Evolutionary conservation across 2,888 invertebrate species (phyloP).

Genomic region (Dascillus cervinus): DNA sequence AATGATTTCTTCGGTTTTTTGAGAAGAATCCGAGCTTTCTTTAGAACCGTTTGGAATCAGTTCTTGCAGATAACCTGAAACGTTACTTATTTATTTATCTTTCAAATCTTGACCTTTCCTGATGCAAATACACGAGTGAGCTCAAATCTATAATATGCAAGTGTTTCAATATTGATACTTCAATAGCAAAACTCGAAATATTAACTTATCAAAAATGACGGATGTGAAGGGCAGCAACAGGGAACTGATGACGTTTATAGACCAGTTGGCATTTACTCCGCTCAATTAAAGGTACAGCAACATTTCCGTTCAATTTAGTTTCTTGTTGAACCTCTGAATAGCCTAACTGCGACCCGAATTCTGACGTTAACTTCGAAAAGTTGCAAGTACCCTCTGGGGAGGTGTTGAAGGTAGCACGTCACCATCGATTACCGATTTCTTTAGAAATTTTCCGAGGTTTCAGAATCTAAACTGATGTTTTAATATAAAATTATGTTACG

Average conservation of each 20-base stretch:
- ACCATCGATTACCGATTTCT: constrained; percentile 28
- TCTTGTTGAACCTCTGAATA: constrained; percentile 34
- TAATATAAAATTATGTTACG: too few relatives aligned
- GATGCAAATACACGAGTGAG: too few relatives aligned
- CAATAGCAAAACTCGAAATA: too few relatives aligned
- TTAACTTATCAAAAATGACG: neutral
- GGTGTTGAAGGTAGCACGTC: constrained; percentile 22
- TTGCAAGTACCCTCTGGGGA: constrained; percentile 27
- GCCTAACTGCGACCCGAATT: constrained; percentile 19
- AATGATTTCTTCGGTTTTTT: constrained; percentile 16
- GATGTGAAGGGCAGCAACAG: neutral
- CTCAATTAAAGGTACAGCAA: constrained; percentile 34
- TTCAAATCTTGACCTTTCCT: too few relatives aligned
- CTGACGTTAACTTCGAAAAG: constrained; percentile 23
- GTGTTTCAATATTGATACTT: too few relatives aligned
- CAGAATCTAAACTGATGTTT: constrained; percentile 15
- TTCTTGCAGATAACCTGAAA: constrained; percentile 30
- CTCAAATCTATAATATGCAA: too few relatives aligned
- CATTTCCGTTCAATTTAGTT: constrained; percentile 40
- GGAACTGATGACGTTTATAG: neutral
- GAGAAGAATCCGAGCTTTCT: constrained; percentile 13
- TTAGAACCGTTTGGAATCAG: constrained; percentile 28
- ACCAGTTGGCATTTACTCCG: constrained; percentile 29
- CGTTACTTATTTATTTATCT: too few relatives aligned
- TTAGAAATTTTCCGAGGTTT: constrained; percentile 22